phyloP scores from a whole-genome alignment of 1,140 invertebrate genomes.

The Drosophila melanica region DNA sequence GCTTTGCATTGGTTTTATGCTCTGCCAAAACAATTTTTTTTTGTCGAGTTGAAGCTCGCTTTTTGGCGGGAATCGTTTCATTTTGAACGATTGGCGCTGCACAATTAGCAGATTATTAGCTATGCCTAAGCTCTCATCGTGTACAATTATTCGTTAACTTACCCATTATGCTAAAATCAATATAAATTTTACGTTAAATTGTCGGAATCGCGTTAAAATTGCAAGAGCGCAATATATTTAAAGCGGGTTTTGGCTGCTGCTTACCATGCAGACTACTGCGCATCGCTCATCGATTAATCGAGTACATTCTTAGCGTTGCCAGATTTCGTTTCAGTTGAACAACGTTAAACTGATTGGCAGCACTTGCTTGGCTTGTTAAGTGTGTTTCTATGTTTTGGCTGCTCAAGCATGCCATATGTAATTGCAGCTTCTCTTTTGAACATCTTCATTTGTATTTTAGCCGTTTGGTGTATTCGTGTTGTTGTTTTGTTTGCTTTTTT shows the following conservation, averaged over 20 bases:
- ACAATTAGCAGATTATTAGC: not conserved
- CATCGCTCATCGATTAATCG: not conserved
- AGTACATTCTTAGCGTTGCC: not conserved
- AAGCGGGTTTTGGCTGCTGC: not conserved
- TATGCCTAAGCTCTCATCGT: not conserved
- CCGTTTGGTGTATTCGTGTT: conserved; percentile 12
- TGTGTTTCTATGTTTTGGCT: conserved; percentile 1
- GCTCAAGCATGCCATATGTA: conserved; percentile 10
- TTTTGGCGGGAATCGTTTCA: not conserved
- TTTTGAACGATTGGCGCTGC: not conserved
- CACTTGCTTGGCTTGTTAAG: not conserved
- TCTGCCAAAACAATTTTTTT: not conserved
- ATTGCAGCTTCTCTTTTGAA: conserved; percentile 28
- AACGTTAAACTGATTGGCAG: not conserved
- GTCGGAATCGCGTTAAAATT: not conserved
- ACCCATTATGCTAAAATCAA: not conserved
- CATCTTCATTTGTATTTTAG: conserved; percentile 32
- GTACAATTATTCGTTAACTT: not conserved
- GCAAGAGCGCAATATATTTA: not conserved
- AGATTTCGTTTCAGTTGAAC: not conserved
- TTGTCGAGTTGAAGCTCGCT: not conserved
- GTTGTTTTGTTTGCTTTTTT: not conserved
- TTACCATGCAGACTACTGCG: not conserved
- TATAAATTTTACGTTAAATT: not conserved
- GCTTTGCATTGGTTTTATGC: not conserved